Evolutionary conservation across 92 coral and sea anemone genomes (phyloP).

Genomic region (Diadumene lineata): DNA sequence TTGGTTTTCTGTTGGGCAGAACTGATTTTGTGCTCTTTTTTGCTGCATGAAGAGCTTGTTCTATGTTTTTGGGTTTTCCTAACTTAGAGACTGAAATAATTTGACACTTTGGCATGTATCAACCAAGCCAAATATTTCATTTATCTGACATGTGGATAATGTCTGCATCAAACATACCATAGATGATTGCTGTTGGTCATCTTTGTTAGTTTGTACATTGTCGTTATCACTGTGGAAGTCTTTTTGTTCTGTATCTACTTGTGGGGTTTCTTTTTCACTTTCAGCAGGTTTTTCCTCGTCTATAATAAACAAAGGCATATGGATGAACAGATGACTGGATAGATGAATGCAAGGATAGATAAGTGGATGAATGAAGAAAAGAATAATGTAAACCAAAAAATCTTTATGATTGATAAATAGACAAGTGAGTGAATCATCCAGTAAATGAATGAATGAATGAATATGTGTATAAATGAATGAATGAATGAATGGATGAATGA

Average conservation of each 20-base stretch:
- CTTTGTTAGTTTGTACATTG: not conserved
- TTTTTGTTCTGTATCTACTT: not conserved
- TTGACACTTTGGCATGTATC: too few species aligned
- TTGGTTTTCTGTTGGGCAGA: too few species aligned
- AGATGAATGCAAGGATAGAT: not conserved
- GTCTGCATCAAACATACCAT: not conserved
- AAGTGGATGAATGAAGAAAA: not conserved
- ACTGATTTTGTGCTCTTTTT: too few species aligned
- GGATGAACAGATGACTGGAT: not conserved
- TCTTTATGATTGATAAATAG: not conserved
- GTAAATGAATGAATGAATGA: not conserved
- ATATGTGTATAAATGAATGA: not conserved
- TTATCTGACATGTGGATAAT: too few species aligned
- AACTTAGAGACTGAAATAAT: too few species aligned
- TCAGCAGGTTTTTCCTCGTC: not conserved
- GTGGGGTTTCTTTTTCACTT: not conserved
- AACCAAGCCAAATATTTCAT: too few species aligned
- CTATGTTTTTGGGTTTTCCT: too few species aligned
- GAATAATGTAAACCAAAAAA: too few species aligned
- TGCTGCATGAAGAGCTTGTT: too few species aligned
- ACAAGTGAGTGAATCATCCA: not conserved
- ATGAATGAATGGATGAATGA: not conserved
- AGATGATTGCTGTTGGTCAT: not conserved
- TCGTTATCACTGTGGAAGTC: not conserved
- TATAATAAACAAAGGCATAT: not conserved